phyloP scores from a whole-genome alignment of 2,113 vertebrate genomes.

The Diadophis punctatus region DNA sequence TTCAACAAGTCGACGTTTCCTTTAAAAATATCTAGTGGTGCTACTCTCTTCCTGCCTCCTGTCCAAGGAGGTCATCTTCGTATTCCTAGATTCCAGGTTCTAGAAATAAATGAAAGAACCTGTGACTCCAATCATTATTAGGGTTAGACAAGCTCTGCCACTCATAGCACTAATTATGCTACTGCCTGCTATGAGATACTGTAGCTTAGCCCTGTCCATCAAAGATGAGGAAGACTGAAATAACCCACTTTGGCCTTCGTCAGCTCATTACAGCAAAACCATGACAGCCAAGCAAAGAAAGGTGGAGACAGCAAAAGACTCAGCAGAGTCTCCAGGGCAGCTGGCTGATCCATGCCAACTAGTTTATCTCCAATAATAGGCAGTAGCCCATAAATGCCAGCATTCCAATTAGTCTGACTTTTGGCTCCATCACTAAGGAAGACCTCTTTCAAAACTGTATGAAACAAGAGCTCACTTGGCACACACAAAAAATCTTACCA shows the following conservation, averaged over 20 bases:
- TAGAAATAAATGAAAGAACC: constrained; percentile 16
- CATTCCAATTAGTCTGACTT: constrained; percentile 26
- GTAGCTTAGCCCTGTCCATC: constrained; percentile 2
- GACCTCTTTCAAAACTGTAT: constrained; percentile 4
- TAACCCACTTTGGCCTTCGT: background rate
- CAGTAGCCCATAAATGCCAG: constrained; percentile 29
- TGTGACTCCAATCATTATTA: constrained; percentile 15
- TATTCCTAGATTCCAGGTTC: background rate
- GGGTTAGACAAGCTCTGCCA: background rate
- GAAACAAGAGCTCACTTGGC: background rate
- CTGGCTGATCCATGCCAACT: constrained; percentile 12
- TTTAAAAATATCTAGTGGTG: background rate
- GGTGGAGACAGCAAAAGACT: background rate
- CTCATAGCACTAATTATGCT: constrained; percentile 30
- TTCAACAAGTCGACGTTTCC: background rate
- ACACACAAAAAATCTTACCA: background rate
- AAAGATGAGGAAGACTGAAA: background rate
- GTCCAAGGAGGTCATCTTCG: background rate
- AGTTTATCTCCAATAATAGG: constrained; percentile 12
- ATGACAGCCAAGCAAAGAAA: constrained; percentile 8
- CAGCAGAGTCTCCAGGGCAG: constrained; percentile 11
- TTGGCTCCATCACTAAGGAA: constrained; percentile 9
- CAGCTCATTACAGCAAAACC: constrained; percentile 24
- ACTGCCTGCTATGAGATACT: background rate
- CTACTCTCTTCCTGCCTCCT: background rate